phyloP scores from a whole-genome alignment of 2,113 vertebrate genomes.

The Psittacara wagleri region DNA sequence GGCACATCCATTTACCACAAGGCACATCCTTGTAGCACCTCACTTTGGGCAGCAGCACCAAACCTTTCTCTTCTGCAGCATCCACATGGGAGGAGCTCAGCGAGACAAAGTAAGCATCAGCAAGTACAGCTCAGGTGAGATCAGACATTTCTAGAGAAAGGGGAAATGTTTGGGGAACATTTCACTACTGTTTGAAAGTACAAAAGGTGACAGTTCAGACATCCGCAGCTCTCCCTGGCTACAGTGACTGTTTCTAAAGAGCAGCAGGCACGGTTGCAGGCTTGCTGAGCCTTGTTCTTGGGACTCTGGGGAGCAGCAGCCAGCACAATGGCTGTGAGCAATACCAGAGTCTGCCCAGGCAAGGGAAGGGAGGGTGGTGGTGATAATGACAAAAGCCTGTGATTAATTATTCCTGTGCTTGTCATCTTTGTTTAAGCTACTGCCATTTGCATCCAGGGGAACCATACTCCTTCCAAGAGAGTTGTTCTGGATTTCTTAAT shows the following conservation, averaged over 20 bases:
- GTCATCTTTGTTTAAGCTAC: not conserved
- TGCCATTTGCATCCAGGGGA: not conserved
- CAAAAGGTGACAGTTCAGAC: not conserved
- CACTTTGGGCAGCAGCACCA: not conserved
- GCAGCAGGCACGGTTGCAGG: not conserved
- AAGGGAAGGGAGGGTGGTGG: not conserved
- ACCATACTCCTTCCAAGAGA: not conserved
- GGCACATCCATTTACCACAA: not conserved
- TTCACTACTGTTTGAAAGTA: not conserved
- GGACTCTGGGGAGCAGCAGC: not conserved
- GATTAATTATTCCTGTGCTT: conserved; percentile 10
- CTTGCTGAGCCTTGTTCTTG: not conserved
- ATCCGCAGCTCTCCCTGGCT: not conserved
- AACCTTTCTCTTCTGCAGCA: not conserved
- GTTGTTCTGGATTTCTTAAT: not conserved
- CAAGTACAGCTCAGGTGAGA: not conserved
- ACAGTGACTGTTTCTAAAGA: not conserved
- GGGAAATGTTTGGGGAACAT: not conserved
- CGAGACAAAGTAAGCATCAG: not conserved
- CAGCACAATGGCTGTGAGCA: not conserved
- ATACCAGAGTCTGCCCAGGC: not conserved
- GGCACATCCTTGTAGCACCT: rapidly evolving
- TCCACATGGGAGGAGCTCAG: rapidly evolving
- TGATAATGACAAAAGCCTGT: not conserved
- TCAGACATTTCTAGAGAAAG: not conserved